Base-by-base conservation (phyloP, 1,140 invertebrate genomes). In the Amphibalanus amphitrite region DNA sequence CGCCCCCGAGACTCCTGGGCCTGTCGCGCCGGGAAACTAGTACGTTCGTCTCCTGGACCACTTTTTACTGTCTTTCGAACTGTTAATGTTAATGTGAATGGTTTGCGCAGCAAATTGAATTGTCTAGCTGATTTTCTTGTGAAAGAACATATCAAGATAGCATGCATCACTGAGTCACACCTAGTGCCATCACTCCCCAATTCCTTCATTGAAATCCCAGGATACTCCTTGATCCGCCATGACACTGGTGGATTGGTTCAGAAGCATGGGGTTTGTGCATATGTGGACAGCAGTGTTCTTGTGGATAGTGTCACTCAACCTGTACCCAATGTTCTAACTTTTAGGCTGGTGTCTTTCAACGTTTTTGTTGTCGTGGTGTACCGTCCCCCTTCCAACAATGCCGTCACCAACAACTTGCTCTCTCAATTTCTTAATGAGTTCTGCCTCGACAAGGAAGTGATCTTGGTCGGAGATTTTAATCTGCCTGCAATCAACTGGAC, bases 381-480 rank as follows among this genome's bases (percentile, higher is more conserved):
- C 28, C 28, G 33, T 4, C 70, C 70, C 23, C 70, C 33, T 23
- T 70, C 70, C 10, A 70, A 70, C 29, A 29, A n/a, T 15, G 20
- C 0, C 17, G 28, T 65, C 28, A 29, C 28, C 28, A 70, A 40
- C 33, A 20, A 70, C 28, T 28, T 65, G 26, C 70, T 70, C 6
- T 17, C 67, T 47, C 28, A 28, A 13, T 70, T 70, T 65, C 20
- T 29, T n/a, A 29, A 28, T 23, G 67, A 20, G 10, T 70, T 70
- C 33, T 70, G 70, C 15, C 29, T 29, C 10, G 28, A 28, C n/a
- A 70, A 70, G n/a, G 70, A 70, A 70, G 70, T 33, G 28, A 28
- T 28, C 15, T 64, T 29, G 40, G 20, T 70, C 13, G 70, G 70
- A 8, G 70, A 70, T 65, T 47, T 70, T 70, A 70, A 70, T n/a